phyloP scores from a whole-genome alignment of 2,113 vertebrate genomes.

The Pionites leucogaster region DNA sequence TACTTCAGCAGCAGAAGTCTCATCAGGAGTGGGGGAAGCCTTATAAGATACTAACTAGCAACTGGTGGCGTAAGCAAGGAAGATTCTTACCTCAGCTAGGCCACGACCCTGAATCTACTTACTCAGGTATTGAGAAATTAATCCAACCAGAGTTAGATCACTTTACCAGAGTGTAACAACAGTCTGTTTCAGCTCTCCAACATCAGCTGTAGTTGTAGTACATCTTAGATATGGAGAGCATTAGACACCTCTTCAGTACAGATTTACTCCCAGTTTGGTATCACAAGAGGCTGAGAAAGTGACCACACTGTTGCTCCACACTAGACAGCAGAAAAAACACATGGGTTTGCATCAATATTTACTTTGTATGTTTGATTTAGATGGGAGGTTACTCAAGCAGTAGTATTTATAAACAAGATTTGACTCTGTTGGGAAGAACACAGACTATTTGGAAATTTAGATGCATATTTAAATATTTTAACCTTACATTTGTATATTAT shows the following conservation, averaged over 20 bases:
- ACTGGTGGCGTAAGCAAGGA: background rate
- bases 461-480: background rate
- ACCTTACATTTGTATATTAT: background rate
- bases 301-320: background rate
- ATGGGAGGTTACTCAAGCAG: background rate
- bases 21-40: accelerated
- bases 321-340: background rate
- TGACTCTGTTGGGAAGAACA: background rate
- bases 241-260: background rate
- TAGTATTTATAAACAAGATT: background rate
- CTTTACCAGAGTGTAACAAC: background rate
- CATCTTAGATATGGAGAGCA: accelerated
- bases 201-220: background rate
- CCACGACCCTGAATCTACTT: background rate
- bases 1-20: background rate
- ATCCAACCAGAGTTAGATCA: background rate
- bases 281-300: background rate
- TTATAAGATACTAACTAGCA: background rate
- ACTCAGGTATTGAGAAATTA: background rate
- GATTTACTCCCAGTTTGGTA: background rate
- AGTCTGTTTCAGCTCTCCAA: background rate
- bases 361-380: background rate
- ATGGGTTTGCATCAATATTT: background rate
- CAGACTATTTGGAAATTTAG: background rate
- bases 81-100: background rate